phyloP scores from a whole-genome alignment of 2,113 vertebrate genomes.

The Phylloscopus trochilus region DNA sequence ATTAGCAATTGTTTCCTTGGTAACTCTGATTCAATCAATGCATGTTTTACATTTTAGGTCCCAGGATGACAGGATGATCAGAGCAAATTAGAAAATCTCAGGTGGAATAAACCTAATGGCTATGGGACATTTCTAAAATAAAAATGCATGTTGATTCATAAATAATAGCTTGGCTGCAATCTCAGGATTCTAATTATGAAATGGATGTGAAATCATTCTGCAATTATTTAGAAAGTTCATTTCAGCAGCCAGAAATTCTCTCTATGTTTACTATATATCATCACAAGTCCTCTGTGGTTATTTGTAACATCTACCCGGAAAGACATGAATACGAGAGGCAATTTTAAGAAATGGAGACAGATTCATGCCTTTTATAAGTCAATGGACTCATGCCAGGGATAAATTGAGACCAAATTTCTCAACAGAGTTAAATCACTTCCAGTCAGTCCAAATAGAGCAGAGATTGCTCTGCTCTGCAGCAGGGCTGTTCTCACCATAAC shows the following conservation, averaged over 20 bases:
- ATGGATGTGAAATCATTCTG: not conserved
- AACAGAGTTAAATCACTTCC: not conserved
- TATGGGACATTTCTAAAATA: slow-evolving; percentile 23
- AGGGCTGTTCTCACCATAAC: not conserved
- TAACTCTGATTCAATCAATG: slow-evolving; percentile 18
- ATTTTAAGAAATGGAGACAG: slow-evolving; percentile 1
- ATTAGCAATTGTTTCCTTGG: slow-evolving; percentile 32
- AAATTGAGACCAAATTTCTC: not conserved
- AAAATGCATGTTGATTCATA: slow-evolving; percentile 4
- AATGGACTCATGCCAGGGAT: not conserved
- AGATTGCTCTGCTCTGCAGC: not conserved
- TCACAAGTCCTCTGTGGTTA: not conserved
- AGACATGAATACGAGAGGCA: not conserved
- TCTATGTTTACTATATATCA: not conserved
- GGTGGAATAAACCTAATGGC: slow-evolving; percentile 9
- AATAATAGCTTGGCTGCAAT: not conserved
- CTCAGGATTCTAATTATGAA: slow-evolving; percentile 40
- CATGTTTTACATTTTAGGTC: slow-evolving; percentile 1
- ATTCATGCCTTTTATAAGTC: not conserved
- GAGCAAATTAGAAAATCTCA: slow-evolving; percentile 13
- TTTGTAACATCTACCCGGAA: not conserved
- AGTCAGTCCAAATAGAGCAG: not conserved
- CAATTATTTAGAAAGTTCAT: slow-evolving; percentile 44
- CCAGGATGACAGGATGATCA: not conserved
- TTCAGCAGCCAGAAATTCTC: slow-evolving; percentile 26